These are phyloP conservation scores for Melanerpes formicivorus DNA, from an alignment of 2,113 vertebrate species.

Conservation along the genomic window DNA sequence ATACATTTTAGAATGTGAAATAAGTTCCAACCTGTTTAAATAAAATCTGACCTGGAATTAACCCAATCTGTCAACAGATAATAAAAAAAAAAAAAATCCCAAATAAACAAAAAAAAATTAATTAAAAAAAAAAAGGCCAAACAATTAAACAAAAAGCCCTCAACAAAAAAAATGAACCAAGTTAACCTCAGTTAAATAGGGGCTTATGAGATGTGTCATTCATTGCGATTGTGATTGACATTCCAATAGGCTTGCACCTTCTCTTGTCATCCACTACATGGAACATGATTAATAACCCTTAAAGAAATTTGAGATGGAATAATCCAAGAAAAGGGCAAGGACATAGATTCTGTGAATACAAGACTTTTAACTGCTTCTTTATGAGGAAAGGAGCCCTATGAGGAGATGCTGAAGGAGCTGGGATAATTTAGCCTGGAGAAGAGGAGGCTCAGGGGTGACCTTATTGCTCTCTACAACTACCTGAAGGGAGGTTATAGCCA, in stretches of 20 bases:
- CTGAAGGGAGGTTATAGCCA: too few species aligned
- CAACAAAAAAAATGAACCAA: background rate
- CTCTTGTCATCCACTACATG: background rate
- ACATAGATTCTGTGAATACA: background rate
- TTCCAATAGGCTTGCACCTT: background rate
- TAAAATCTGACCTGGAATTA: background rate
- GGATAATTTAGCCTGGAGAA: too few species aligned
- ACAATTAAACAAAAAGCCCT: fast-evolving
- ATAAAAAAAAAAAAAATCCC: background rate
- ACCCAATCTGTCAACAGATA: background rate
- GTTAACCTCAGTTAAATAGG: background rate
- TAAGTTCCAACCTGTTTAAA: background rate
- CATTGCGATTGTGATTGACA: background rate
- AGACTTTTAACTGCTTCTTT: background rate
- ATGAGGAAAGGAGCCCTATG: too few species aligned
- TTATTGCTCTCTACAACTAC: too few species aligned
- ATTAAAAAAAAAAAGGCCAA: background rate
- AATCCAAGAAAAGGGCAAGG: fast-evolving
- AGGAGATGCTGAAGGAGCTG: too few species aligned
- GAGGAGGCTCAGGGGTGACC: too few species aligned
- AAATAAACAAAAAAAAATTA: too few species aligned
- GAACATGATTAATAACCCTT: background rate
- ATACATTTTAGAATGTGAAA: background rate
- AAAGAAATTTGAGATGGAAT: background rate
- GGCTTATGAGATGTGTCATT: background rate